phyloP scores from a whole-genome alignment of 2,113 vertebrate species.

The Ascaphus truei region DNA sequence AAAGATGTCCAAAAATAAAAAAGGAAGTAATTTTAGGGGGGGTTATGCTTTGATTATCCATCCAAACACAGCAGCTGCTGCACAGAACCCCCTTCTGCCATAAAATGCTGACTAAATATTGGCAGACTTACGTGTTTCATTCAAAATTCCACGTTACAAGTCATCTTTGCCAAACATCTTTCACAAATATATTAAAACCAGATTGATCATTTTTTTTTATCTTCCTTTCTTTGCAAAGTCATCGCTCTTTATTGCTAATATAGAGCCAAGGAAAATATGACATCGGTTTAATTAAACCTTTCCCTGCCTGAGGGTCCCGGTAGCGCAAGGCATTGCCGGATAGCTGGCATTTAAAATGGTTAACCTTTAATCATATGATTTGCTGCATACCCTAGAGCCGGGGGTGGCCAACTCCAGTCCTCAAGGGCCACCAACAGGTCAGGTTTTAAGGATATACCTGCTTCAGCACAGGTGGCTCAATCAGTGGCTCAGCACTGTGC shows the following conservation, averaged over 20 bases:
- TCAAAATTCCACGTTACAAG: not conserved
- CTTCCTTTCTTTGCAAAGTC: not conserved
- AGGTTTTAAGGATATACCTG: too few relatives aligned
- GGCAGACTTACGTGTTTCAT: constrained; percentile 3
- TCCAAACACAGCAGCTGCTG: constrained; percentile 16
- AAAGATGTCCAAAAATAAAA: not conserved
- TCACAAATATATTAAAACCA: constrained; percentile 6
- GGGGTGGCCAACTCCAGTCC: too few relatives aligned
- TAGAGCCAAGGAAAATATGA: not conserved
- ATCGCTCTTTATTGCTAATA: not conserved
- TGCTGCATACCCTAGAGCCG: too few relatives aligned
- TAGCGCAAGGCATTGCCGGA: too few relatives aligned
- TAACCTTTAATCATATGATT: too few relatives aligned
- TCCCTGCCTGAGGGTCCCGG: too few relatives aligned
- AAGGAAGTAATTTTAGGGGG: constrained; percentile 2
- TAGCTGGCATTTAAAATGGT: too few relatives aligned
- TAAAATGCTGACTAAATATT: constrained; percentile 27
- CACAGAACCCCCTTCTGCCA: not conserved
- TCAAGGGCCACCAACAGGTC: too few relatives aligned
- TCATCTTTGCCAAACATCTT: not conserved
- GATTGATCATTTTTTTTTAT: not conserved
- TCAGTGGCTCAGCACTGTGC: too few relatives aligned
- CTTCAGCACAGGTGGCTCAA: too few relatives aligned
- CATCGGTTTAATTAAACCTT: too few relatives aligned
- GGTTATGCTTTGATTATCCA: not conserved